A percentile compares a stretch with the other conserved stretches of the same genome.
phyloP scores from a whole-genome alignment of 1,140 invertebrate species.

The Apis florea region DNA sequence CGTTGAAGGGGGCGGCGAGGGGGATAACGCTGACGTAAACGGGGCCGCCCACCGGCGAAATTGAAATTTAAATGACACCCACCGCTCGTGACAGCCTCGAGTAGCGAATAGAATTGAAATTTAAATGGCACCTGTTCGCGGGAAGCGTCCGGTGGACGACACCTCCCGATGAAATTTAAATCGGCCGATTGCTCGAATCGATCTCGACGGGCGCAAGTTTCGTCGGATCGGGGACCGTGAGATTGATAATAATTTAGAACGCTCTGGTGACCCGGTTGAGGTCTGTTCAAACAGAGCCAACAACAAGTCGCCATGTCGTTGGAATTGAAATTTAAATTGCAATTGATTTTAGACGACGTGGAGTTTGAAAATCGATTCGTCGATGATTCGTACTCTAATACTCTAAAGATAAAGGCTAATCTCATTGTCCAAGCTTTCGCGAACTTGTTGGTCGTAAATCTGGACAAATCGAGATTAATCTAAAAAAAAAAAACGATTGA shows the following conservation, averaged over 20 bases:
- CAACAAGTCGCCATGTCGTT: background rate
- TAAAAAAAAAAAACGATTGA: too few species aligned
- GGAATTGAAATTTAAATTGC: slow-evolving; percentile 7
- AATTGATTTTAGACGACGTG: too few species aligned
- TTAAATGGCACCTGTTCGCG: slow-evolving; percentile 32
- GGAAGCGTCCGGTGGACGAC: background rate
- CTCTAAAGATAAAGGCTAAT: too few species aligned
- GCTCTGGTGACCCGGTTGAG: slow-evolving; percentile 12
- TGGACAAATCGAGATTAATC: too few species aligned
- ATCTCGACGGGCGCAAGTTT: background rate
- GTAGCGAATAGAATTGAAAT: background rate
- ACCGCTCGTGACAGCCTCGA: background rate
- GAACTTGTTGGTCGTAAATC: too few species aligned
- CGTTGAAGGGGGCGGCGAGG: too few species aligned
- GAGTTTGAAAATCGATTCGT: too few species aligned
- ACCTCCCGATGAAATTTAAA: slow-evolving; percentile 27
- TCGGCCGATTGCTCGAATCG: background rate
- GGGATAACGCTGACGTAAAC: background rate
- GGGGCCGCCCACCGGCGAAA: background rate
- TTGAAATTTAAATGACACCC: slow-evolving; percentile 19
- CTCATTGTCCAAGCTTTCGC: too few species aligned
- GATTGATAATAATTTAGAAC: slow-evolving; percentile 16
- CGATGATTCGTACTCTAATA: too few species aligned
- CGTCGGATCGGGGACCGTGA: background rate
- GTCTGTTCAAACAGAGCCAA: background rate